Conservation (phyloP, 2,113 vertebrate species). For the Rattus rattus region DNA sequence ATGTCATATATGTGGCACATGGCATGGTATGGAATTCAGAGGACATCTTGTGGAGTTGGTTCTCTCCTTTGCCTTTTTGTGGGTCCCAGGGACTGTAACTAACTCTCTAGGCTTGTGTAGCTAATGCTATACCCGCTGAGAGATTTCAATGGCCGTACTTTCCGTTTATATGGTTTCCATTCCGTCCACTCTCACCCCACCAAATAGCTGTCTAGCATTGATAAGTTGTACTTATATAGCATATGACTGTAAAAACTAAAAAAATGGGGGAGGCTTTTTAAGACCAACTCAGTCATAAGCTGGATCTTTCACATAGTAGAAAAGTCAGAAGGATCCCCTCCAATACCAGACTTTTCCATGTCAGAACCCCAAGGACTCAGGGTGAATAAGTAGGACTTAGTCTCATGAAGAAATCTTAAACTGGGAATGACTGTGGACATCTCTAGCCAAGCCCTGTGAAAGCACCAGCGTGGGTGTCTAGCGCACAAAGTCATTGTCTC, state of each 20-base stretch:
- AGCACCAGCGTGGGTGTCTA: not conserved
- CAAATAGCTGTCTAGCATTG: not conserved
- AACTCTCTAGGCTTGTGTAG: not conserved
- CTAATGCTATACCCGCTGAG: not conserved
- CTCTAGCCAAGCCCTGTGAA: not conserved
- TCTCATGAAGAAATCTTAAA: conserved; percentile 42
- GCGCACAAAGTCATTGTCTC: not conserved
- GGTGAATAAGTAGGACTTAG: not conserved
- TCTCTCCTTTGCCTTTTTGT: not conserved
- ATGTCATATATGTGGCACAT: not conserved
- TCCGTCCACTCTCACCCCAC: not conserved
- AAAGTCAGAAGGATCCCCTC: not conserved
- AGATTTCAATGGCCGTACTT: not conserved
- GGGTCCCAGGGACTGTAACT: not conserved
- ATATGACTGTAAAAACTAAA: not conserved
- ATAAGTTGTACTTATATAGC: not conserved
- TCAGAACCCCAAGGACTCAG: conserved; percentile 7
- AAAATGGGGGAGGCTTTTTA: not conserved
- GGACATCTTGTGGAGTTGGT: not conserved
- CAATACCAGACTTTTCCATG: not conserved
- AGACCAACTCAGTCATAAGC: not conserved
- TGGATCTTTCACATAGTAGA: not conserved
- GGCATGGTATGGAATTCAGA: not conserved
- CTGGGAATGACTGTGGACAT: not conserved
- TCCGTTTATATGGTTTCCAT: not conserved